Percentiles rank a stretch among this genome's conserved stretches.
phyloP scores from a whole-genome alignment of 2,888 invertebrate genomes.

The Chrysolina oricalcia region DNA sequence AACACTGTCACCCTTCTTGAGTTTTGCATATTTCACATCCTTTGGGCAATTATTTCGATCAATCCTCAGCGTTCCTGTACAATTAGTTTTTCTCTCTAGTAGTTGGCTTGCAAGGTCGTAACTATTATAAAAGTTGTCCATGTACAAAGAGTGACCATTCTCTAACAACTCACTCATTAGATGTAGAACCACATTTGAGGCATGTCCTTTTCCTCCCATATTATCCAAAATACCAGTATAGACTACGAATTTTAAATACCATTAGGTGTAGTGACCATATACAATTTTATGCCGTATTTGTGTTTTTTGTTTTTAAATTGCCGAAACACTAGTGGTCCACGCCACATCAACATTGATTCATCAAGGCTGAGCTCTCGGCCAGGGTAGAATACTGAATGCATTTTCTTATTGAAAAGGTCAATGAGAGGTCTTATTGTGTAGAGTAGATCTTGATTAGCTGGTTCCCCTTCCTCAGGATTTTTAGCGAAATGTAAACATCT shows the following conservation, averaged over 20 bases:
- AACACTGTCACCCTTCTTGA: slow-evolving; percentile 28
- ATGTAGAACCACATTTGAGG: slow-evolving; percentile 29
- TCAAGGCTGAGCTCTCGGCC: slow-evolving; percentile 50
- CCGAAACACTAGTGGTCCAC: slow-evolving; percentile 27
- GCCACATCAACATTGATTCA: slow-evolving; percentile 46
- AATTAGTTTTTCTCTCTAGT: slow-evolving; percentile 33
- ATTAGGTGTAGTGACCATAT: slow-evolving; percentile 28
- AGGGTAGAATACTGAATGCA: slow-evolving; percentile 51
- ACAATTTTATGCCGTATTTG: slow-evolving; percentile 31
- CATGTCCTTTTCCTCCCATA: slow-evolving; percentile 28
- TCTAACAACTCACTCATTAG: slow-evolving; percentile 35
- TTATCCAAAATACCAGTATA: slow-evolving; percentile 32
- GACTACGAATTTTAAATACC: slow-evolving; percentile 22
- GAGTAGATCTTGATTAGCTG: slow-evolving; percentile 21
- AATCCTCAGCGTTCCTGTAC: slow-evolving; percentile 29
- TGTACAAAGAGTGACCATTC: slow-evolving; percentile 43
- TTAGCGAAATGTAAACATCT: slow-evolving; percentile 35
- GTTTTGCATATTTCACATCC: slow-evolving; percentile 20
- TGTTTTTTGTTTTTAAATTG: slow-evolving; percentile 31
- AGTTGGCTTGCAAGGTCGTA: slow-evolving; percentile 26
- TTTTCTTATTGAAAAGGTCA: slow-evolving; percentile 61
- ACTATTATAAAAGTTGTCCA: slow-evolving; percentile 50
- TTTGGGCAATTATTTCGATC: slow-evolving; percentile 20
- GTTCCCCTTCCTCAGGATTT: slow-evolving; percentile 22
- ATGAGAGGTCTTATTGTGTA: slow-evolving; percentile 63